A percentile compares a stretch with the other conserved stretches of the same genome.
Evolutionary conservation across 2,113 vertebrate species (phyloP).

Genomic region (Cathartes aura): DNA sequence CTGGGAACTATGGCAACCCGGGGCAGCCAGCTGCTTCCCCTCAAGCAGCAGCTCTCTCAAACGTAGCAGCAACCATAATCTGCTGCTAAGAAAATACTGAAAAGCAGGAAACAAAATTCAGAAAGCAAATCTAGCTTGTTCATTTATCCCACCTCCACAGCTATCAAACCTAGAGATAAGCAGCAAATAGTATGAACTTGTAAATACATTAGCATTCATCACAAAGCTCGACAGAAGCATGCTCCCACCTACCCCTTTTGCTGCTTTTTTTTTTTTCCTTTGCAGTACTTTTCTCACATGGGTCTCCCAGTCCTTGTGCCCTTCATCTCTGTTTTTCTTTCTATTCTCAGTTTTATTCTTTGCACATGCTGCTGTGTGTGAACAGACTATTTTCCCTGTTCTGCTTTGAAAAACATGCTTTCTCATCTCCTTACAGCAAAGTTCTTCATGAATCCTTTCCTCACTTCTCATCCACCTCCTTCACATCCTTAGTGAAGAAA

Average conservation of each 20-base stretch:
- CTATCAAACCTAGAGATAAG: background rate
- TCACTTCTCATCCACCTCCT: background rate
- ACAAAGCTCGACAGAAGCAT: background rate
- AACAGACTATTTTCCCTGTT: background rate
- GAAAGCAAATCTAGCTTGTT: background rate
- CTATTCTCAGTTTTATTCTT: background rate
- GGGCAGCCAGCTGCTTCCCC: constrained; percentile 2
- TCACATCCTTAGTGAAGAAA: background rate
- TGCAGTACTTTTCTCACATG: background rate
- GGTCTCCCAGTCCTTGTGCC: background rate
- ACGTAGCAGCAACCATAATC: background rate
- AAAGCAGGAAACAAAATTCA: background rate
- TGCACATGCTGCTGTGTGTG: background rate
- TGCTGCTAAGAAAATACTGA: background rate
- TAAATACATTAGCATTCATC: background rate
- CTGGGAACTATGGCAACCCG: background rate
- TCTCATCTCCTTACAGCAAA: background rate
- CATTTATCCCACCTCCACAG: background rate
- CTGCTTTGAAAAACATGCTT: background rate
- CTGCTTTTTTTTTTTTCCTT: background rate
- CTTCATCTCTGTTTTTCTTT: background rate
- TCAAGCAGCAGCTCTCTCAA: background rate
- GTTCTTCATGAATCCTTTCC: background rate
- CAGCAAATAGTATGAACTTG: background rate
- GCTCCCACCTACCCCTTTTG: background rate